Evolutionary conservation across 2,888 invertebrate genomes (phyloP), one percentile per base, ranked within the genome.

Genomic region (Drosophila pseudotalamancana): DNA sequence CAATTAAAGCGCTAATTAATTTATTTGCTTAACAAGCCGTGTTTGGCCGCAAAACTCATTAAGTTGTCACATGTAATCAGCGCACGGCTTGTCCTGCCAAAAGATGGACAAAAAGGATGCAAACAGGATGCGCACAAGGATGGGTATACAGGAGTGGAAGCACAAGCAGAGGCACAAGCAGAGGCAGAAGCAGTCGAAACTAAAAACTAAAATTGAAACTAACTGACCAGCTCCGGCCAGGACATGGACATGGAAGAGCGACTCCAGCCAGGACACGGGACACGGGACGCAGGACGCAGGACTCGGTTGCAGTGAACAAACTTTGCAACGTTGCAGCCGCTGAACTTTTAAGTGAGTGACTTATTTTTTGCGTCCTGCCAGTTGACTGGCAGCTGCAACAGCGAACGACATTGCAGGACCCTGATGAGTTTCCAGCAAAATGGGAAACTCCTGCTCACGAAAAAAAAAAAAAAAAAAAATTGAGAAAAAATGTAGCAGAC

Each of bases 21-120:
- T 81, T 87, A 81, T 81, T 81, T 81, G 82, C 78, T 77, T 82
- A 81, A 87, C 87, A 87, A 73, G 66, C 87, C 85, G 73, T 85
- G 87, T 87, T 84, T 86, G 77, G 77, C 80, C 87, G 68, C 83
- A 83, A n/a, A 88, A 83, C 83, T 83, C 83, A 83, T 83, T 83
- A 88, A 83, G 66, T 86, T 83, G 83, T 83, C 83, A 83, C 88
- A 88, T 85, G 68, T 83, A 88, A 83, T 83, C 88, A 83, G 83
- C 76, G 86, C 63, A 64, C 63, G 61, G 62, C 68, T 65, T 67
- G 84, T 59, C 46, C 53, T 69, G 49, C 53, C 42, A 51, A 65
- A 54, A 60, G 16, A 12, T 39, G 19, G 5, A 12, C 14, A 48
- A 39, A 40, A 39, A n/a, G 12, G 12, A 18, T 8, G 9, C 48